Evolutionary conservation across 30 jellyfish, hydroid and myxozoan genomes (phyloP).

Genomic region (Haliclystus octoradiatus): DNA sequence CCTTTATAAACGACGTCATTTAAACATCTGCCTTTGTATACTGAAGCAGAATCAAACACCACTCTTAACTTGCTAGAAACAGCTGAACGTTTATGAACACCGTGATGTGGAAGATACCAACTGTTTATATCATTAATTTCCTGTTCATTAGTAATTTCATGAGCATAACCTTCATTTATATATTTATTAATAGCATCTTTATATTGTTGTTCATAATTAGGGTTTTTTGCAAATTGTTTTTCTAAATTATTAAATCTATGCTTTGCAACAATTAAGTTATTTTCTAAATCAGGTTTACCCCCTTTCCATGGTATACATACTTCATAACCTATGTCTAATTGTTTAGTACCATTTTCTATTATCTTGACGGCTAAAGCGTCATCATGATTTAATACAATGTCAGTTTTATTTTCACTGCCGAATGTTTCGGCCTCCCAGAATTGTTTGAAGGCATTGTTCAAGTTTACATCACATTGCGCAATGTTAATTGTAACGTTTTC

Average conservation of each 20-base stretch:
- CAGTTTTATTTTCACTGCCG: not conserved
- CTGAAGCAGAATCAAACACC: not conserved
- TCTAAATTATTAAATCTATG: not conserved
- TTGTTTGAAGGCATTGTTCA: no score
- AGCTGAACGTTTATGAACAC: not conserved
- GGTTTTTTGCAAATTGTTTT: not conserved
- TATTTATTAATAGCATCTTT: not conserved
- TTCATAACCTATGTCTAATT: not conserved
- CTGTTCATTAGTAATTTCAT: not conserved
- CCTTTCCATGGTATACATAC: not conserved
- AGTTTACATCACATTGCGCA: no score
- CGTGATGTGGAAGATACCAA: not conserved
- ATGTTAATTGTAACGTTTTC: no score
- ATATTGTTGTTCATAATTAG: no score
- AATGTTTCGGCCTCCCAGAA: not conserved
- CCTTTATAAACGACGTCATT: not conserved
- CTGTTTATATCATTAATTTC: not conserved
- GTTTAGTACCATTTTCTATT: not conserved
- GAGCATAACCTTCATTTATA: not conserved
- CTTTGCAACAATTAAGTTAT: not conserved
- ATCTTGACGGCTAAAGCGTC: not conserved
- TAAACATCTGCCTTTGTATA: not conserved
- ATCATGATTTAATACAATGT: not conserved
- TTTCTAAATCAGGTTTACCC: not conserved
- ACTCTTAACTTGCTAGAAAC: not conserved